phyloP scores from a whole-genome alignment of 2,888 invertebrate genomes.

The Caenorhabditis sp. region DNA sequence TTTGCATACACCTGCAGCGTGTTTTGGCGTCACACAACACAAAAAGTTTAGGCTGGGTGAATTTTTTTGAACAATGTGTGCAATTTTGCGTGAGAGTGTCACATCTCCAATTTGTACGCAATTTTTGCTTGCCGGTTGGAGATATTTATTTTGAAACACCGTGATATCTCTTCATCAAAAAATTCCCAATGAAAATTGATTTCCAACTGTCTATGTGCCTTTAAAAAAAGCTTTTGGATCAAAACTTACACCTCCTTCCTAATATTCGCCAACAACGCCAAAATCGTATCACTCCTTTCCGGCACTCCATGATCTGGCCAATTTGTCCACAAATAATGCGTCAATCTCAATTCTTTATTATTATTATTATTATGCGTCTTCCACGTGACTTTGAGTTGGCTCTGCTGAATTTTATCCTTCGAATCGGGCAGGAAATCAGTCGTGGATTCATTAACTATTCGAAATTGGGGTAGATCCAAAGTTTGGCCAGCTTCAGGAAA shows the following conservation, averaged over 20 bases:
- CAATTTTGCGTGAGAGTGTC: too few species aligned
- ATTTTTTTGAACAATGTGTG: too few species aligned
- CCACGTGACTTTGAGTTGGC: background rate
- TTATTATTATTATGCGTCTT: background rate
- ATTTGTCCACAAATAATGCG: background rate
- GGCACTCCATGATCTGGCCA: background rate
- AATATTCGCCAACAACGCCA: background rate
- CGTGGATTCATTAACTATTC: background rate
- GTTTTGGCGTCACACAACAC: too few species aligned
- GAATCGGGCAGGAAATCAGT: background rate
- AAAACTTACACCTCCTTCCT: background rate
- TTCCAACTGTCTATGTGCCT: too few species aligned
- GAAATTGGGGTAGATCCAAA: background rate
- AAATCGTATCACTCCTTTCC: background rate
- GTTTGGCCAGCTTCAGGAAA: constrained; percentile 6
- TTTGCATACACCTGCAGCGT: too few species aligned
- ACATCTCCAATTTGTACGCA: too few species aligned
- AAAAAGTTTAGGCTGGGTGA: too few species aligned
- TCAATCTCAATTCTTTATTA: background rate
- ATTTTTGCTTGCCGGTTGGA: too few species aligned
- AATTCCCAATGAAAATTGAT: too few species aligned
- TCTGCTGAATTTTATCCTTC: background rate
- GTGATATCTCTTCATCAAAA: too few species aligned
- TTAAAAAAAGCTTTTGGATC: too few species aligned
- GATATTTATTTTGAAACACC: too few species aligned